phyloP scores from a whole-genome alignment of 2,888 invertebrate species.

The Cephus pulcher region DNA sequence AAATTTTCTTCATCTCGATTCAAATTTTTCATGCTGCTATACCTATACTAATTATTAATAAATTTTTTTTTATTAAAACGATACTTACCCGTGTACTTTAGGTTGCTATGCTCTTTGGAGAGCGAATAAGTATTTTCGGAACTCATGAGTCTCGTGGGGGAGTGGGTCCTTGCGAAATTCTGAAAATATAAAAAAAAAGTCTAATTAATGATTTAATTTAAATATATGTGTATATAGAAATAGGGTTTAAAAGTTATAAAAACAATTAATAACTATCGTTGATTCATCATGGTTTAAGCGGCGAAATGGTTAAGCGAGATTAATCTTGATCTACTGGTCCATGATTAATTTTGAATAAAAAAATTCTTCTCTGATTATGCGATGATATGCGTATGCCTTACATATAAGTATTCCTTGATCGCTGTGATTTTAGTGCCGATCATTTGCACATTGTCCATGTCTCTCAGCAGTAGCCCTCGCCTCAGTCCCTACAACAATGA shows the following conservation, averaged over 20 bases:
- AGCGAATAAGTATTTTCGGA: conserved; percentile 64
- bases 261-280: too few relatives aligned
- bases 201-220: neutral
- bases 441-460: conserved; percentile 67
- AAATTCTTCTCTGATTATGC: neutral
- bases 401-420: conserved; percentile 67
- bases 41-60: neutral
- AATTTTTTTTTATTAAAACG: neutral
- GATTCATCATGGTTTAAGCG: too few relatives aligned
- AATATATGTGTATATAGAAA: neutral
- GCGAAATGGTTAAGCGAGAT: too few relatives aligned
- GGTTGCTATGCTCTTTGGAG: conserved; percentile 62
- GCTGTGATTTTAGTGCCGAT: conserved; percentile 66
- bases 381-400: conserved; percentile 48
- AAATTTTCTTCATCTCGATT: neutral
- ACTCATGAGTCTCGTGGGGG: conserved; percentile 65
- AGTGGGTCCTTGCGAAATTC: conserved; percentile 65
- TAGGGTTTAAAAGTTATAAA: too few relatives aligned
- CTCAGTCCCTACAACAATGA: conserved; percentile 65
- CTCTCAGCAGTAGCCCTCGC: conserved; percentile 60
- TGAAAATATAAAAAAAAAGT: conserved; percentile 45
- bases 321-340: too few relatives aligned
- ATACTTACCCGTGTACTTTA: conserved; percentile 63
- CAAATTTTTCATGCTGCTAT: neutral
- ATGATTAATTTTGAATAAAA: too few relatives aligned